These are phyloP conservation scores for Stenchaetothrips biformis DNA, from an alignment of 2,888 invertebrate species.

Conservation along the genomic window DNA sequence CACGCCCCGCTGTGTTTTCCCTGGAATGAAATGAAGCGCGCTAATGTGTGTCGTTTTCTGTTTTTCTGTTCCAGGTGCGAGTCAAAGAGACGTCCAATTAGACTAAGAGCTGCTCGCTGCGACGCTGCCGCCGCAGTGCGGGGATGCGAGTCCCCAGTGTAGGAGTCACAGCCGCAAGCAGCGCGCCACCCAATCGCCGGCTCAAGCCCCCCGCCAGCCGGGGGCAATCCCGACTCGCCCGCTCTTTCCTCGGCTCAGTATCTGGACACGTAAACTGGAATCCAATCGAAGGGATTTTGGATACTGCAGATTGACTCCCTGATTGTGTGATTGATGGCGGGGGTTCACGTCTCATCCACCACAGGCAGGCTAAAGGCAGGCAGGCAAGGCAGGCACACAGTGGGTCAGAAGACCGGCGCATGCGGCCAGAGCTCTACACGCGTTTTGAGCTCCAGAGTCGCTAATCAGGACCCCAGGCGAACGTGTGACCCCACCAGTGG, in stretches of 20 bases:
- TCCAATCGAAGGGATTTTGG: not conserved
- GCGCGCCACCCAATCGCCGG: too few relatives aligned
- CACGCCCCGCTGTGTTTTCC: not conserved
- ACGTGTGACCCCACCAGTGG: too few relatives aligned
- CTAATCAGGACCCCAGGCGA: too few relatives aligned
- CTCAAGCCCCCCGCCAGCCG: too few relatives aligned
- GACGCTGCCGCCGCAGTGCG: not conserved
- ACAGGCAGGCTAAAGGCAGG: not conserved
- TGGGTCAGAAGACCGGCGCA: too few relatives aligned
- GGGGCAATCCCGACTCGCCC: too few relatives aligned
- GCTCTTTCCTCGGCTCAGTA: not conserved
- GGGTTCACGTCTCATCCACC: not conserved
- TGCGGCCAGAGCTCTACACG: not conserved
- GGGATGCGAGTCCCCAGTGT: not conserved
- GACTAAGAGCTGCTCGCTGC: not conserved
- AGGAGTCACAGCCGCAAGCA: too few relatives aligned
- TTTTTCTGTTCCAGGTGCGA: not conserved
- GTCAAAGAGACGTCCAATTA: not conserved
- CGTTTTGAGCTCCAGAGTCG: too few relatives aligned
- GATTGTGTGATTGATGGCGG: not conserved
- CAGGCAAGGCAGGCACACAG: too few relatives aligned
- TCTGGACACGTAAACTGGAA: not conserved
- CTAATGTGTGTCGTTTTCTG: not conserved
- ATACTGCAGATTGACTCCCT: conserved; percentile 1
- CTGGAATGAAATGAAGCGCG: not conserved